These are phyloP conservation scores for Sebastiscus albofasciatus DNA, from an alignment of 2,797 vertebrate genomes.

Conservation along the genomic window DNA sequence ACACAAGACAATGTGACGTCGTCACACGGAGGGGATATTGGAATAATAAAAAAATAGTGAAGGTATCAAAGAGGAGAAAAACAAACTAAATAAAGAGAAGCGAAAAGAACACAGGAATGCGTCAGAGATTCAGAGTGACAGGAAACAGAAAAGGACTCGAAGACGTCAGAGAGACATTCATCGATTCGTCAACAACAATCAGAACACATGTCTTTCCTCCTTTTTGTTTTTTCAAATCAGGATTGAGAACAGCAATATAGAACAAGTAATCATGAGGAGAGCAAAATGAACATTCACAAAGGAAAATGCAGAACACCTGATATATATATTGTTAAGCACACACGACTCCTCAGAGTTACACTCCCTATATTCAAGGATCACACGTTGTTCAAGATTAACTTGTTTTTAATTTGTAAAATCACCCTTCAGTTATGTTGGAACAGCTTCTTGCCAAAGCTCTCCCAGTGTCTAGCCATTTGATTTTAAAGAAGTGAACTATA, in stretches of 20 bases:
- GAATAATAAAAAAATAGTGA: conserved; percentile 11
- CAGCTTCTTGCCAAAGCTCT: conserved; percentile 61
- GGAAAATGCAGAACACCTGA: conserved; percentile 67
- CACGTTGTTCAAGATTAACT: conserved; percentile 58
- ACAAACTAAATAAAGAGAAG: not conserved
- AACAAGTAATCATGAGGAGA: conserved; percentile 54
- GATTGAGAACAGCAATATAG: conserved; percentile 54
- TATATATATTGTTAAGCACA: conserved; percentile 61
- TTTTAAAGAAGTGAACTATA: conserved; percentile 44
- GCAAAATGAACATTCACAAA: conserved; percentile 70
- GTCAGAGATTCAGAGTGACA: conserved; percentile 7
- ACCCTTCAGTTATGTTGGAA: conserved; percentile 53
- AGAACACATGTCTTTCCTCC: conserved; percentile 53
- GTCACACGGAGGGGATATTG: conserved; percentile 19
- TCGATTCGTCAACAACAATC: conserved; percentile 72
- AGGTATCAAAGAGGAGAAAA: not conserved
- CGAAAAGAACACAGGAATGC: not conserved
- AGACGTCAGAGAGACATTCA: conserved; percentile 71
- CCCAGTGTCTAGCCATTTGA: conserved; percentile 46
- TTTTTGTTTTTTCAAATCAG: conserved; percentile 52
- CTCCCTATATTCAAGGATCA: conserved; percentile 54
- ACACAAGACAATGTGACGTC: conserved; percentile 26
- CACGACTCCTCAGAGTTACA: conserved; percentile 62
- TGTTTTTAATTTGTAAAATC: conserved; percentile 48
- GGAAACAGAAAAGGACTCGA: conserved; percentile 23